Evolutionary conservation across 2,797 vertebrate genomes (phyloP), one percentile per base, ranked within the genome.

Genomic region (Platalea minor): DNA sequence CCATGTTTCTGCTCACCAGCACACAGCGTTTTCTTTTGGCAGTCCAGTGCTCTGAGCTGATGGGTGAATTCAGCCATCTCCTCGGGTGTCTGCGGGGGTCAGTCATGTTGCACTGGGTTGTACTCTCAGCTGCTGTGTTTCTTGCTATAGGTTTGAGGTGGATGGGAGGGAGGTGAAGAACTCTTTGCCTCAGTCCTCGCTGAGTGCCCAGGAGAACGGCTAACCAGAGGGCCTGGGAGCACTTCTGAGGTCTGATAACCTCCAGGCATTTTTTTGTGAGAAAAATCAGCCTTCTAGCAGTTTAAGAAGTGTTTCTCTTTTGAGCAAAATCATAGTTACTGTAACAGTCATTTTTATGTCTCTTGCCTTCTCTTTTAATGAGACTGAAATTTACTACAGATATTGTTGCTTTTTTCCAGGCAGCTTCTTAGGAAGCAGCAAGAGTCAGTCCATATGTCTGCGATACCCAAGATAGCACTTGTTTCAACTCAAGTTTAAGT

Each of bases 1-100:
- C 41, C 1, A 0, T 23, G 8, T 17, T 37, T 18, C 11, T 43
- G 31, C 12, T 78, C 2, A 2, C 4, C 15, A 5, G 7, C 0
- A 0, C 3, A 29, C 24, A 39, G 17, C 11, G 37, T 41, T 80
- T 80, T 76, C 11, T 21, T 39, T 11, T 8, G 14, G 35, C 63
- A 26, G 18, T 1, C 12, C n/a, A 5, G 68, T 4, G 19, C 51
- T 51, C 39, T 53, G 80, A 56, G 69, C 17, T 31, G 45, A 5
- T 33, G 67, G 45, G 8, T 54, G 56, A 18, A 5, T 57, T 56
- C 68, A 1, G 3, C 31, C 43, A 6, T 11, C 23, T 85, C 50
- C 33, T 51, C 31, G 0, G 1, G 0, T 1, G 24, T 26, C 46
- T 77, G 39, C 9, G 9, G 39, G 24, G 5, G 9, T 16, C 29